Evolutionary conservation across 2,113 vertebrate genomes (phyloP).

Genomic region (Prinia subflava): DNA sequence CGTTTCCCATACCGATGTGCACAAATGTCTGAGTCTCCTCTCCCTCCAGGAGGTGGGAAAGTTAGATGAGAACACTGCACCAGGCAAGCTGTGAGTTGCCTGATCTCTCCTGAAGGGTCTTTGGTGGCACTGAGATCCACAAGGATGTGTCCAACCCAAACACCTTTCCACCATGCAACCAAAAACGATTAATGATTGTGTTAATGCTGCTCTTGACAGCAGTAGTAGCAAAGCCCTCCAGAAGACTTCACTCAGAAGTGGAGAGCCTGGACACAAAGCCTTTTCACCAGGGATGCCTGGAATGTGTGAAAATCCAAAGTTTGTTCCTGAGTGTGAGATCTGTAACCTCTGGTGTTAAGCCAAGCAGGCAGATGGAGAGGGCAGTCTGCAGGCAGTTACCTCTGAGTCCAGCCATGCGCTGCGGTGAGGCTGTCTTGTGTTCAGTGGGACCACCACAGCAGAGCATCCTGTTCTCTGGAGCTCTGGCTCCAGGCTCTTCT

Average conservation of each 20-base stretch:
- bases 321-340: background rate
- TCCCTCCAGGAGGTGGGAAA: background rate
- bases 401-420: background rate
- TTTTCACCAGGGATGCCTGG: background rate
- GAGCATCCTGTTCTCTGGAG: background rate
- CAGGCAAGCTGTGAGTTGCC: background rate
- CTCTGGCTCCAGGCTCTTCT: background rate
- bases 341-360: background rate
- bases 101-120: background rate
- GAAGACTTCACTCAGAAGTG: background rate
- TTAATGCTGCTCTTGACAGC: background rate
- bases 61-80: background rate
- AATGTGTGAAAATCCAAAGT: background rate
- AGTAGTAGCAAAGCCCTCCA: background rate
- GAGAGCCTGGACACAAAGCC: background rate
- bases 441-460: background rate
- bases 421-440: background rate
- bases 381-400: background rate
- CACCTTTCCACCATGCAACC: background rate
- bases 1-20: accelerated
- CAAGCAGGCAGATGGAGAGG: background rate
- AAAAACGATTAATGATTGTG: background rate
- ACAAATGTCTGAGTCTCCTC: background rate
- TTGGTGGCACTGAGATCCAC: background rate
- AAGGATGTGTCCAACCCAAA: background rate